Percentiles rank a stretch among this genome's conserved stretches.
Conservation (phyloP, 2,113 vertebrate genomes). For the Myiozetetes cayanensis region DNA sequence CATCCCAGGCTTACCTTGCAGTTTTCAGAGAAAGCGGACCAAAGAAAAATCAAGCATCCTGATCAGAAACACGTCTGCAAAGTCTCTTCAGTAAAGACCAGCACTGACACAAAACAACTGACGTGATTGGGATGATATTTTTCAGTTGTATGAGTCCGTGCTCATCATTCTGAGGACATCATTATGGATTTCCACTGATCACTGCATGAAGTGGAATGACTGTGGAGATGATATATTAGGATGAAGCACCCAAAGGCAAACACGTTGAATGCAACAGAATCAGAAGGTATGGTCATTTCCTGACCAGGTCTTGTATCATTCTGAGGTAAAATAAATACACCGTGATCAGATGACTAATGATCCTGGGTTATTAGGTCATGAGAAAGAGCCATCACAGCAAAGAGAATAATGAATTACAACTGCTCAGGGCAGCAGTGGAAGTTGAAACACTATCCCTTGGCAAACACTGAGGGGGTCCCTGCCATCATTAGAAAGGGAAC, state of each 20-base stretch:
- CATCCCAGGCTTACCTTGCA: background rate
- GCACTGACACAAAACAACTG: background rate
- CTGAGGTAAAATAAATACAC: background rate
- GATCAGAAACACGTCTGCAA: background rate
- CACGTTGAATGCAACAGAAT: background rate
- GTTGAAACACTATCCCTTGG: background rate
- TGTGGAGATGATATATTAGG: background rate
- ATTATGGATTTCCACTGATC: background rate
- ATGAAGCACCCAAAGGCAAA: background rate
- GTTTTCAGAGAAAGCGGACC: background rate
- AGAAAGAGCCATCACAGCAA: background rate
- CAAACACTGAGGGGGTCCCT: background rate
- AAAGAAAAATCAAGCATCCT: background rate
- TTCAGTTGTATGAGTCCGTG: background rate
- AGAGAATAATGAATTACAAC: constrained; percentile 15
- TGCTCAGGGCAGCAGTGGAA: background rate
- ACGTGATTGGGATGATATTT: background rate
- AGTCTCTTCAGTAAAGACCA: background rate
- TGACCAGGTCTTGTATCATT: background rate
- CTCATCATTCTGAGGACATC: background rate
- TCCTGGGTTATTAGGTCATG: constrained; percentile 20
- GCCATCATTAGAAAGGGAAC: background rate
- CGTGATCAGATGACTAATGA: background rate
- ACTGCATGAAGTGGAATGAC: background rate
- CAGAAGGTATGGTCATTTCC: background rate